Conservation (phyloP, 1,140 invertebrate species). For the Vanessa atalanta region DNA sequence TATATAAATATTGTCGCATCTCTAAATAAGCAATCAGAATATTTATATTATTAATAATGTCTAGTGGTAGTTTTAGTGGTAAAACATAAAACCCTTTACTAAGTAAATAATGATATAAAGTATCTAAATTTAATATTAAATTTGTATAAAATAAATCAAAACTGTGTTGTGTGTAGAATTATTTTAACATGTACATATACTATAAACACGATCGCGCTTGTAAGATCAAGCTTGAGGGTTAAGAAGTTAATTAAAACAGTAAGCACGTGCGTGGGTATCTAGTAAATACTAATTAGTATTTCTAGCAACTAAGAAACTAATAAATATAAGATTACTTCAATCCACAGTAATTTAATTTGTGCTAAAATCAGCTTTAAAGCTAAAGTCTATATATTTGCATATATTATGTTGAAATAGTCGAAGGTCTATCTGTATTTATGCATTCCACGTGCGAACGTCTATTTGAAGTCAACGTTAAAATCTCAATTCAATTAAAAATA, state of each 20-base stretch:
- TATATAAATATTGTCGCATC: no score
- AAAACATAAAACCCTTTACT: no score
- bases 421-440: no score
- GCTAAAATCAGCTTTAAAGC: neutral
- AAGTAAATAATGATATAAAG: no score
- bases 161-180: neutral
- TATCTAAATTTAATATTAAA: no score
- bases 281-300: constrained; percentile 26
- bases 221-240: constrained; percentile 24
- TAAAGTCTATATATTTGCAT: neutral
- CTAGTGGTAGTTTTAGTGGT: neutral
- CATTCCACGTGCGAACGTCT: no score
- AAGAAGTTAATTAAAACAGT: constrained; percentile 36
- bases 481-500: no score
- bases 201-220: constrained; percentile 6
- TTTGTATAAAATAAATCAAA: neutral
- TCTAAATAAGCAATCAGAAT: neutral
- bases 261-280: constrained; percentile 28
- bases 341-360: constrained; percentile 1
- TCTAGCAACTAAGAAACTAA: constrained; percentile 16
- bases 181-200: constrained; percentile 2
- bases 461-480: no score
- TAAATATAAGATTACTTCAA: constrained; percentile 22
- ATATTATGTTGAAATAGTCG: neutral
- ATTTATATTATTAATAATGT: neutral